Evolutionary conservation across 30 jellyfish, hydroid and myxozoan species (phyloP).

Genomic region (Turritopsis dohrnii): DNA sequence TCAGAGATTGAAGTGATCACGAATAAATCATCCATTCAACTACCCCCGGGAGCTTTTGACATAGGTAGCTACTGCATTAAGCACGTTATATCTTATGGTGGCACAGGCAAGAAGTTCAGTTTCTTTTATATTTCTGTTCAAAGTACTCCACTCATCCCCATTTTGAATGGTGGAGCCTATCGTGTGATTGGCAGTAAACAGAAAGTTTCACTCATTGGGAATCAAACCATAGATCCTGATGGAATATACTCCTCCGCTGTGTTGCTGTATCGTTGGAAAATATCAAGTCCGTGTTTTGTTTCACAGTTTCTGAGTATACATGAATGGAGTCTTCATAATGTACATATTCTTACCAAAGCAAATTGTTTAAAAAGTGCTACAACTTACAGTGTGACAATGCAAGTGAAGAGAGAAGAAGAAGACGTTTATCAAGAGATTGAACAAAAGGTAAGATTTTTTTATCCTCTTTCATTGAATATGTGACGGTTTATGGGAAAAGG

Average conservation of each 20-base stretch:
- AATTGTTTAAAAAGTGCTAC: not conserved
- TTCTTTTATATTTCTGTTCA: conserved; percentile 32
- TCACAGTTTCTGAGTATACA: not conserved
- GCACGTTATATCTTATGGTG: conserved; percentile 51
- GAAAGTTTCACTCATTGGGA: conserved; percentile 38
- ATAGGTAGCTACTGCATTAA: conserved; percentile 60
- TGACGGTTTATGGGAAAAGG: no score
- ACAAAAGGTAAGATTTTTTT: not conserved
- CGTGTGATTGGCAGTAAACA: conserved; percentile 55
- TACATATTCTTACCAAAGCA: not conserved
- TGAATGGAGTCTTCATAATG: not conserved
- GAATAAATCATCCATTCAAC: conserved; percentile 45
- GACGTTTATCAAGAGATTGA: not conserved
- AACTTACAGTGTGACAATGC: not conserved
- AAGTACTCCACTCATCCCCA: conserved; percentile 58
- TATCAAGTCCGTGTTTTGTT: not conserved
- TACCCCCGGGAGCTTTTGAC: conserved; percentile 62
- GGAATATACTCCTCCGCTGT: not conserved
- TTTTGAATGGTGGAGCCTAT: conserved; percentile 53
- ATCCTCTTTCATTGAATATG: no score
- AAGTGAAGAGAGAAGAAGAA: not conserved
- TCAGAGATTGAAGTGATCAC: not conserved
- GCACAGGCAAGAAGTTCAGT: not conserved
- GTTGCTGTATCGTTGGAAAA: not conserved
- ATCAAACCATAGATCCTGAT: conserved; percentile 59